Base-by-base conservation (phyloP, 2,888 invertebrate species). In the Eueremaeus valkanovi region DNA sequence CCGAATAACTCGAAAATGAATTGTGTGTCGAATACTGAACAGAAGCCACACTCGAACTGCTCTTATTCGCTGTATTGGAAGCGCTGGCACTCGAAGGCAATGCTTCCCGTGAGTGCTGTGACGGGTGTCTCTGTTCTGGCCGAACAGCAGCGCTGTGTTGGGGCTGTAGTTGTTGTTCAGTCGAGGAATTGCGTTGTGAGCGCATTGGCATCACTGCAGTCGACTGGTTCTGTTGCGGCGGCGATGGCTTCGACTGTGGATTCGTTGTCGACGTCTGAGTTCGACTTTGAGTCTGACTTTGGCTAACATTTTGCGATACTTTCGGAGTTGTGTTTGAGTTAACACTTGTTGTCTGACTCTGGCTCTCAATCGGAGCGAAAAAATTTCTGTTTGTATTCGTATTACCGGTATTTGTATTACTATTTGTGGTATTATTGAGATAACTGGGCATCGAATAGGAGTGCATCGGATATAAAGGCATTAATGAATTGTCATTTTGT, bases 1-100 rank as follows among this genome's bases (percentile, higher is more conserved):
- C 76, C 18, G 76, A 76, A 68, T 76, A 76, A 68, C 55, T 68
- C 0, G 66, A 66, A 66, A 66, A 66, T 21, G 66, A 66, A 40
- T 66, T 66, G 21, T 66, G 66, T 16, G 66, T 66, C 33, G 76
- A 76, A 27, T 45, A 72, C 3, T 72, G 72, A 45, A 21, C 72
- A 0, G 36, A 40, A 58, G 58, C 29, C 13, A 29, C 29, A 18
- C 29, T 58, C n/a, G 36, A 21, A 8, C 8, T 27, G 13, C 31
- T 66, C 21, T 66, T 66, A 36, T 66, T 66, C 3, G 13, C 3
- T 2, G 58, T 13, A 8, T 31, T 58, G 21, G 66, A 13, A 16
- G 66, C 21, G 11, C 21, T 33, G 36, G 66, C 16, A 66, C 21
- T 66, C 27, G 72, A 16, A n/a, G 29, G 31, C 6, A 27, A 13